phyloP scores from a whole-genome alignment of 2,797 vertebrate genomes.

The Crenuchus spilurus region DNA sequence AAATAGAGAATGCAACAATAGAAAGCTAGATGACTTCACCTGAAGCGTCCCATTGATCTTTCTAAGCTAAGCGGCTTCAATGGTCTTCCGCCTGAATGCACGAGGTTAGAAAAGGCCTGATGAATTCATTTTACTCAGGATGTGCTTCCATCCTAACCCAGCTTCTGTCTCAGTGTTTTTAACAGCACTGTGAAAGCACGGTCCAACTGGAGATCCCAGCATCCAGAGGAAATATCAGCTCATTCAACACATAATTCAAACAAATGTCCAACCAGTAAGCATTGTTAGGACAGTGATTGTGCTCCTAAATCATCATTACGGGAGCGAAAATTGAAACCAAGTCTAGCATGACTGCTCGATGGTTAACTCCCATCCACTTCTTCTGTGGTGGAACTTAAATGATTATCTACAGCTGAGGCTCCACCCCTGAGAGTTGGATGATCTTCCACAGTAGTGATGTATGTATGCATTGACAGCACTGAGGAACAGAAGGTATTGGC shows the following conservation, averaged over 20 bases:
- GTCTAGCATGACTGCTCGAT: background rate
- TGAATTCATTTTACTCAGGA: background rate
- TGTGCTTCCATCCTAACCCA: no score
- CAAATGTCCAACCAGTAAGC: background rate
- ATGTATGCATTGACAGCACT: background rate
- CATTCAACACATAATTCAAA: background rate
- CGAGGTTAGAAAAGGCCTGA: background rate
- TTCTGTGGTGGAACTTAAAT: background rate
- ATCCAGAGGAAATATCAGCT: background rate
- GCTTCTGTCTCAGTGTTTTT: background rate
- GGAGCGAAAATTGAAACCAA: background rate
- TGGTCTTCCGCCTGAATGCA: background rate
- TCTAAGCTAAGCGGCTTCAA: background rate
- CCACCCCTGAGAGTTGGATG: background rate
- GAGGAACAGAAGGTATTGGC: background rate
- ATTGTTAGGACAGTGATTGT: conserved; percentile 11
- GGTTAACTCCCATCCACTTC: background rate
- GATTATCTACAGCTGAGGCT: background rate
- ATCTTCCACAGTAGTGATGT: background rate
- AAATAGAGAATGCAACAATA: background rate
- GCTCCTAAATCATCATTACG: conserved; percentile 26
- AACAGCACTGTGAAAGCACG: background rate
- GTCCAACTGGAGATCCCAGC: background rate
- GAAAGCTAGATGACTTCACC: background rate
- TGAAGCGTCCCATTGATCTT: background rate